Percentiles rank a stretch among this genome's conserved stretches.
These are phyloP conservation scores for Pseudochirops cupreus DNA, from an alignment of 2,797 vertebrate species.

Conservation along the genomic window DNA sequence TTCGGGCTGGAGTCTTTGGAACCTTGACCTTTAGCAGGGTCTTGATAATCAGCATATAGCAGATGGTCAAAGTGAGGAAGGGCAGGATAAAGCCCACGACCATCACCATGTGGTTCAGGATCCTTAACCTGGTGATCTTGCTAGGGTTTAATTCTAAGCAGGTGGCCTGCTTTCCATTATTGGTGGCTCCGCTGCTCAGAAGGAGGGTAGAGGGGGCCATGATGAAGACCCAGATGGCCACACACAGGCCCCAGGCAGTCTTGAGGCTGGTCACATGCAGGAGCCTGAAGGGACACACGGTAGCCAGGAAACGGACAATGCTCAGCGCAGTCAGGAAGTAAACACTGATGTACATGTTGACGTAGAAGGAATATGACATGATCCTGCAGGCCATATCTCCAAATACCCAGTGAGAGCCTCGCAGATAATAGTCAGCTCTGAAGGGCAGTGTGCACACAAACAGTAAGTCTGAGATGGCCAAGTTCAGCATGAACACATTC, in stretches of 20 bases:
- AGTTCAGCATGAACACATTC: conserved; percentile 87
- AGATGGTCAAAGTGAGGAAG: conserved; percentile 82
- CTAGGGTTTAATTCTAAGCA: conserved; percentile 84
- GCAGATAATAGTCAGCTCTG: conserved; percentile 84
- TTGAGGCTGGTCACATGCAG: conserved; percentile 71
- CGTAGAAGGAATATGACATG: conserved; percentile 86
- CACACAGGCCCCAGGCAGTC: conserved; percentile 78
- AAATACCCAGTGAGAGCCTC: conserved; percentile 84
- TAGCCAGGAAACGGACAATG: conserved; percentile 85
- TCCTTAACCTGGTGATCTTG: conserved; percentile 21
- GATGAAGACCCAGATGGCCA: conserved; percentile 82
- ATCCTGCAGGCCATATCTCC: conserved; percentile 84
- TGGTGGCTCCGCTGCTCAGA: background rate
- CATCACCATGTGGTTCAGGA: conserved; percentile 82
- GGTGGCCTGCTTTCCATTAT: background rate
- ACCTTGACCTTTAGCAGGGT: conserved; percentile 76
- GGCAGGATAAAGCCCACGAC: conserved; percentile 85
- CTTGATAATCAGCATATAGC: conserved; percentile 84
- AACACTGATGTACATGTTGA: conserved; percentile 90
- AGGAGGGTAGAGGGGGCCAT: conserved; percentile 77
- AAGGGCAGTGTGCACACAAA: conserved; percentile 87
- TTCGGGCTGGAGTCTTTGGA: background rate
- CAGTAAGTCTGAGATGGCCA: conserved; percentile 88
- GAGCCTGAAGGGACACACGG: conserved; percentile 81
- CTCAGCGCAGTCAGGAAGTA: conserved; percentile 88